phyloP scores from a whole-genome alignment of 1,140 invertebrate species.

The Heliothis subflexa region DNA sequence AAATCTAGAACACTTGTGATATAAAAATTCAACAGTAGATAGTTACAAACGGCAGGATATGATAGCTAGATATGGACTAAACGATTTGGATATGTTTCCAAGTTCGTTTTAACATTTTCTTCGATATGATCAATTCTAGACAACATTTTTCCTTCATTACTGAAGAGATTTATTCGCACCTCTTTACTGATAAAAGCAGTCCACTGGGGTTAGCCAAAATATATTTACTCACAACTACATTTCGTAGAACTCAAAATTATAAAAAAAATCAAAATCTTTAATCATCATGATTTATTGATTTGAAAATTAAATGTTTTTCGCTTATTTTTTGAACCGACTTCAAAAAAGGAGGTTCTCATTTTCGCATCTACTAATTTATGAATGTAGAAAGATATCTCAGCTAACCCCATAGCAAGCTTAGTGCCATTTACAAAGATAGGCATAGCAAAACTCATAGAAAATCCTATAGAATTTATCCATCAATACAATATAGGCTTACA shows the following conservation, averaged over 20 bases:
- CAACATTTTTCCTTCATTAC: not conserved
- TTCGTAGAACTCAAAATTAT: no score
- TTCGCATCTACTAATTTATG: not conserved
- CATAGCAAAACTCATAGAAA: conserved; percentile 1
- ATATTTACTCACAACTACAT: not conserved
- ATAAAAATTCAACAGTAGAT: conserved; percentile 42
- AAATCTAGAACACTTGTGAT: not conserved
- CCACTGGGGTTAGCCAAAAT: not conserved
- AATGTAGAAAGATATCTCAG: no score
- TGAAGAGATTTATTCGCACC: no score
- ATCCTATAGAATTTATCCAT: not conserved
- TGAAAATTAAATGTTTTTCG: no score
- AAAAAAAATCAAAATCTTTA: no score
- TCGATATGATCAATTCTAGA: conserved; percentile 23
- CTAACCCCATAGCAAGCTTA: no score
- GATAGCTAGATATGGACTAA: conserved; percentile 21
- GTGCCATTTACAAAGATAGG: not conserved
- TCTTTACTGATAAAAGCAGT: no score
- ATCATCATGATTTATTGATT: no score
- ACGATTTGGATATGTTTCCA: conserved; percentile 29
- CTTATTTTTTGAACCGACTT: no score
- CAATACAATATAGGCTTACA: no score
- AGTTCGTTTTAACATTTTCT: not conserved
- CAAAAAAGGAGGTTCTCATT: no score
- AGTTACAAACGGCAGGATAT: conserved; percentile 38